These are phyloP conservation scores for Lamproptera curius DNA, from an alignment of 2,888 invertebrate genomes.

Conservation along the genomic window DNA sequence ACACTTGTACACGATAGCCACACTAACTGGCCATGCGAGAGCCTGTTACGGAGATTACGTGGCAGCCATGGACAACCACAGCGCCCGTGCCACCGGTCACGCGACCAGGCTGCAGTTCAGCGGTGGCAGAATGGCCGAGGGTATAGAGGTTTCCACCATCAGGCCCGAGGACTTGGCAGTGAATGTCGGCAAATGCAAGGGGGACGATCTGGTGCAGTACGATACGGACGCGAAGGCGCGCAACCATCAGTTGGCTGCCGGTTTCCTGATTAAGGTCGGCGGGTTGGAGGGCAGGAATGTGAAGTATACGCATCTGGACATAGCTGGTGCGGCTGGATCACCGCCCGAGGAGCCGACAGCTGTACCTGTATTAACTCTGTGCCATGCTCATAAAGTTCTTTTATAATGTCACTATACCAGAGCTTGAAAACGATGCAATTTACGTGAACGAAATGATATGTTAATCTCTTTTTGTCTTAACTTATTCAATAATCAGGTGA, in stretches of 20 bases:
- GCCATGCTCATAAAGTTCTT: constrained; percentile 67
- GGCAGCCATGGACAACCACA: constrained; percentile 86
- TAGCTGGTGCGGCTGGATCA: constrained; percentile 84
- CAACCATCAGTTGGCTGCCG: constrained; percentile 70
- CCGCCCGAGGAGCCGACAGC: constrained; percentile 84
- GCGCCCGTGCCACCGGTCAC: constrained; percentile 78
- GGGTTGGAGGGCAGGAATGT: constrained; percentile 88
- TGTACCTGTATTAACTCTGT: constrained; percentile 82
- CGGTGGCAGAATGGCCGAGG: constrained; percentile 83
- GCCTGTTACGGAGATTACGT: constrained; percentile 83
- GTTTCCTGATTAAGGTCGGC: constrained; percentile 88
- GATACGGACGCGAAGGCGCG: constrained; percentile 57
- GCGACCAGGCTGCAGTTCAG: constrained; percentile 81
- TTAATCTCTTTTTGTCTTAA: too few species aligned
- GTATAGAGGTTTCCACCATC: constrained; percentile 86
- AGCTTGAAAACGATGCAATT: too few species aligned
- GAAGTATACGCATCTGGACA: constrained; percentile 87
- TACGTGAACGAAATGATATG: too few species aligned
- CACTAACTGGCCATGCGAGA: constrained; percentile 89
- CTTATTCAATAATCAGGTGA: too few species aligned
- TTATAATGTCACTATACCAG: too few species aligned
- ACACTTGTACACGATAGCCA: constrained; percentile 92
- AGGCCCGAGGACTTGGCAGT: constrained; percentile 82
- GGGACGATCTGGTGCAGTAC: constrained; percentile 85
- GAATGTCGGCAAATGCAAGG: constrained; percentile 83